Percentiles rank a stretch among this genome's conserved stretches.
Conservation (phyloP, 2,113 vertebrate species). For the Bubo bubo region DNA sequence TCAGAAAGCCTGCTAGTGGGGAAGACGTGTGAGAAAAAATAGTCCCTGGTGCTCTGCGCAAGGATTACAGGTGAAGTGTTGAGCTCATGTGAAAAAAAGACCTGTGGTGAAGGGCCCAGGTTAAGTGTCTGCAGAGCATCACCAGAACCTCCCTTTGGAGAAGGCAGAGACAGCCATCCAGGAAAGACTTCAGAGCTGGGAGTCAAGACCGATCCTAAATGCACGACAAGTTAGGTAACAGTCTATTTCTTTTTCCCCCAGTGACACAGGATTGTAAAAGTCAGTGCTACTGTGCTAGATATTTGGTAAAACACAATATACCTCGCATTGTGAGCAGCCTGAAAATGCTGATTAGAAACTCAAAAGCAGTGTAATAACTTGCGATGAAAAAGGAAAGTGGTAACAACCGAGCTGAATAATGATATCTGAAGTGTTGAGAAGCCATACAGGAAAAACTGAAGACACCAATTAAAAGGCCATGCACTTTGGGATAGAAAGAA, state of each 20-base stretch:
- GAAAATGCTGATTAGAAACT: constrained; percentile 1
- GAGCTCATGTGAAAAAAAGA: not conserved
- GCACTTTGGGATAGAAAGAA: not conserved
- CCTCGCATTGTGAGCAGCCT: not conserved
- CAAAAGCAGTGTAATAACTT: not conserved
- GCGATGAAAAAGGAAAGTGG: not conserved
- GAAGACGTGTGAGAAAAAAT: not conserved
- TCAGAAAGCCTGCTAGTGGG: not conserved
- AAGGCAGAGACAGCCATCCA: not conserved
- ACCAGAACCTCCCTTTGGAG: not conserved
- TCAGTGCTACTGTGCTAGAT: not conserved
- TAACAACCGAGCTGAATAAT: not conserved
- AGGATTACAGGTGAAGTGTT: not conserved
- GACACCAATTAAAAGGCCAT: not conserved
- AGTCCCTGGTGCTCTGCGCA: not conserved
- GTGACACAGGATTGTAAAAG: not conserved
- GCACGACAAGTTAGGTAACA: not conserved
- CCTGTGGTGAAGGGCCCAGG: not conserved
- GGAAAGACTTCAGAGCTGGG: not conserved
- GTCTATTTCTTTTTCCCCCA: not conserved
- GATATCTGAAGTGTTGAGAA: not conserved
- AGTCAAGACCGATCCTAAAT: not conserved
- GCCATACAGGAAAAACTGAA: not conserved
- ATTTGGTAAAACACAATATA: not conserved
- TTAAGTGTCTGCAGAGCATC: not conserved